phyloP scores from a whole-genome alignment of 2,113 vertebrate species.

The Reinhardtius hippoglossoides region DNA sequence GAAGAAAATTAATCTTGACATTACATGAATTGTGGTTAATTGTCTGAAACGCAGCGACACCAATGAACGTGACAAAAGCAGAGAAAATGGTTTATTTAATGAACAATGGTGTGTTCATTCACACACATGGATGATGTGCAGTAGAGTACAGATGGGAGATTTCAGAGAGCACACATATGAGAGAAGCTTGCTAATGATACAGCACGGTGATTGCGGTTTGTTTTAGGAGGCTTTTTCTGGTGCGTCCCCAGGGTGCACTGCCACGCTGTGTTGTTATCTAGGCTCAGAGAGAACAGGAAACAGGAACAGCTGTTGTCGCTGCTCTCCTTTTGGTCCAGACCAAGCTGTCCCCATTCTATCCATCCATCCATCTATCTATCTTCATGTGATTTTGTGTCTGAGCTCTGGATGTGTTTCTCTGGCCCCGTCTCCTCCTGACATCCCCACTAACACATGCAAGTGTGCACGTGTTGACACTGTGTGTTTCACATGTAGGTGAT shows the following conservation, averaged over 20 bases:
- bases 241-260: conserved; percentile 61
- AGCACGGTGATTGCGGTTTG: conserved; percentile 66
- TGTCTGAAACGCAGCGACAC: neutral
- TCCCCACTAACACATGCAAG: conserved; percentile 16
- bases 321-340: conserved; percentile 55
- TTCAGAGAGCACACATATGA: conserved; percentile 64
- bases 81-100: conserved; percentile 14
- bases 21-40: neutral
- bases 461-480: no score
- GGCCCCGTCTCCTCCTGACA: neutral
- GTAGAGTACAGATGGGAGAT: conserved; percentile 71
- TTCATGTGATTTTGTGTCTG: conserved; percentile 40
- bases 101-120: neutral
- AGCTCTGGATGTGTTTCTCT: conserved; percentile 8
- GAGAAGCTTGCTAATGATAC: conserved; percentile 68
- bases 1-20: neutral
- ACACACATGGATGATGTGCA: conserved; percentile 12
- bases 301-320: conserved; percentile 73
- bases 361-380: conserved; percentile 59
- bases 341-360: conserved; percentile 69
- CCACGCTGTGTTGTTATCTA: conserved; percentile 56
- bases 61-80: neutral
- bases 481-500: neutral
- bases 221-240: conserved; percentile 67
- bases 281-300: conserved; percentile 61